Conservation (phyloP, 2,888 invertebrate species). For the Crepidodera aurea region DNA sequence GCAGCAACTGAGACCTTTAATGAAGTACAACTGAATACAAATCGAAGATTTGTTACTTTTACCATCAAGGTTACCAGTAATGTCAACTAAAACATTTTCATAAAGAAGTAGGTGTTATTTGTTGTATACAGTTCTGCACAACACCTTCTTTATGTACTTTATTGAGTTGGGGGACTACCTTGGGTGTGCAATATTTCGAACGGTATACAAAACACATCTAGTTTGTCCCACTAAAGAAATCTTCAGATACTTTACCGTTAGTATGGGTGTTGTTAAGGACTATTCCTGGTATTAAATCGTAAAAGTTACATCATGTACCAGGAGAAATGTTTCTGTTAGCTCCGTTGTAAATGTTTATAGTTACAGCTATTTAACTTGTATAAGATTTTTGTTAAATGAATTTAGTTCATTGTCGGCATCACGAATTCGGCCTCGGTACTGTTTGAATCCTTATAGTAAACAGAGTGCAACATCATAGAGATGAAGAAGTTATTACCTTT, state of each 20-base stretch:
- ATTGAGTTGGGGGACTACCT: neutral
- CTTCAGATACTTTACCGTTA: constrained; percentile 2
- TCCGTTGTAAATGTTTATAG: constrained; percentile 30
- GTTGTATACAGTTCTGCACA: neutral
- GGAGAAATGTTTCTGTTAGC: constrained; percentile 26
- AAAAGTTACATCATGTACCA: constrained; percentile 27
- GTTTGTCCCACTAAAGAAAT: neutral
- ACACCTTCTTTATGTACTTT: neutral
- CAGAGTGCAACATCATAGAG: constrained; percentile 34
- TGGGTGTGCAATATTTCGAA: neutral
- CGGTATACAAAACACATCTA: neutral
- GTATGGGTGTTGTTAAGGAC: constrained; percentile 10
- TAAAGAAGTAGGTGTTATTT: constrained; percentile 4
- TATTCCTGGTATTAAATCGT: constrained; percentile 24
- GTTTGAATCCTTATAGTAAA: constrained; percentile 40
- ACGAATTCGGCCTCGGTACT: constrained; percentile 44
- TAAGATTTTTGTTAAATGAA: constrained; percentile 35
- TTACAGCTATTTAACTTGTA: constrained; percentile 41
- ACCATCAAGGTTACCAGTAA: constrained; percentile 5
- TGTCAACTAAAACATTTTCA: neutral
- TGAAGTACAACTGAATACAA: neutral
- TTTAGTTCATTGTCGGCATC: constrained; percentile 43
- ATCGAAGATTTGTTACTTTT: neutral
- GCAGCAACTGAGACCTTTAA: neutral
- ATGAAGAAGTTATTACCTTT: neutral